Percentiles rank a stretch among this genome's conserved stretches.
Evolutionary conservation across 2,888 invertebrate species (phyloP).

Genomic region (Troides oblongomaculatus): DNA sequence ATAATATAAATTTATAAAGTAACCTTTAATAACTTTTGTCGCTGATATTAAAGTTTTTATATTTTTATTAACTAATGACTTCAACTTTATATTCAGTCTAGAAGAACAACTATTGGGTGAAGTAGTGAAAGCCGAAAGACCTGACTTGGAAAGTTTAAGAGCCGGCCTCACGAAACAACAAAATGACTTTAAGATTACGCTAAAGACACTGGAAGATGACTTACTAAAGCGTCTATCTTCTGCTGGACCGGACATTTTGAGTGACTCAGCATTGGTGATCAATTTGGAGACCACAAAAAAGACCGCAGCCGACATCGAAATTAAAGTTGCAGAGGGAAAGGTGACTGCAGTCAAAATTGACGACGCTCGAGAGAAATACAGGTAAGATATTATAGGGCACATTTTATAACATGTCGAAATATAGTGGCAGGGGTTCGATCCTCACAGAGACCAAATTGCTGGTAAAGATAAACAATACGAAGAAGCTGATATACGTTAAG

Average conservation of each 20-base stretch:
- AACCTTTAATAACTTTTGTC: neutral
- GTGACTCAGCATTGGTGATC: constrained; percentile 93
- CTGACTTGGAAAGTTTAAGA: constrained; percentile 92
- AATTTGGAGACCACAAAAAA: constrained; percentile 96
- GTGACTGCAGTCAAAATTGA: constrained; percentile 93
- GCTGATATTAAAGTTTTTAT: neutral
- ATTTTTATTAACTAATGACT: neutral
- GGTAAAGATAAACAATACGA: no score
- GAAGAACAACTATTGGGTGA: constrained; percentile 96
- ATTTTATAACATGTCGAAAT: neutral
- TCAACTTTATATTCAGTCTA: constrained; percentile 64
- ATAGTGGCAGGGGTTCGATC: neutral
- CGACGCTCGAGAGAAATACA: constrained; percentile 92
- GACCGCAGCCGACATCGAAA: constrained; percentile 93
- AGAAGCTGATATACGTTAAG: no score
- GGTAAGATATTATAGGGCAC: constrained; percentile 52
- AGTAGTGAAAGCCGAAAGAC: constrained; percentile 95
- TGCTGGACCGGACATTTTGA: constrained; percentile 94
- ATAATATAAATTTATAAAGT: no score
- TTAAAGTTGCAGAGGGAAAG: constrained; percentile 93
- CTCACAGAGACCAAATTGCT: no score
- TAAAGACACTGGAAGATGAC: constrained; percentile 95
- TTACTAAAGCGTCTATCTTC: constrained; percentile 91
- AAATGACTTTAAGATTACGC: constrained; percentile 95
- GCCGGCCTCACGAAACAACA: constrained; percentile 93